A percentile compares a stretch with the other conserved stretches of the same genome.
phyloP scores from a whole-genome alignment of 1,140 invertebrate genomes.

The Lamellibrachia luymesi region DNA sequence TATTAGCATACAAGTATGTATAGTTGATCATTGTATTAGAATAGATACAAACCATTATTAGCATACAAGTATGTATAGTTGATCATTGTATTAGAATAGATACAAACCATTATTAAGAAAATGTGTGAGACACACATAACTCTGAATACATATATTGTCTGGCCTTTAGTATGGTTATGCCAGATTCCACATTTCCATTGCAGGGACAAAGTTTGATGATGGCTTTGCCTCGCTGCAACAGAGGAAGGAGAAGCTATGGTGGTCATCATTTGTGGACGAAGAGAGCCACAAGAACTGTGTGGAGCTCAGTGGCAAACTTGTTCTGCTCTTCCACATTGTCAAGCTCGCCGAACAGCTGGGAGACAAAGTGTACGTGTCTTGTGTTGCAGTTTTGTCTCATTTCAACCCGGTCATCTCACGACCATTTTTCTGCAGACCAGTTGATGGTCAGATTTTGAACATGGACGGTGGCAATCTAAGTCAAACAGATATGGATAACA shows the following conservation, averaged over 20 bases:
- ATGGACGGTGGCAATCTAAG: too few relatives aligned
- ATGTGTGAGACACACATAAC: background rate
- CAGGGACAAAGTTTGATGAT: background rate
- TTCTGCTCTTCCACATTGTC: slow-evolving; percentile 80
- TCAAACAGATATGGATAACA: too few relatives aligned
- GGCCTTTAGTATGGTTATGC: too few relatives aligned
- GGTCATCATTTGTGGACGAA: slow-evolving; percentile 17
- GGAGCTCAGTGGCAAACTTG: slow-evolving; percentile 75
- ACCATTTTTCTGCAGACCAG: too few relatives aligned
- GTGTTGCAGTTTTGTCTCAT: background rate
- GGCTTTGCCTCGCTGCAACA: background rate
- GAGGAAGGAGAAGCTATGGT: slow-evolving; percentile 27
- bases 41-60: too few relatives aligned
- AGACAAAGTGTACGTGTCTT: slow-evolving; percentile 78
- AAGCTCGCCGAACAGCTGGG: slow-evolving; percentile 82
- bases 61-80: too few relatives aligned
- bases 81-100: too few relatives aligned
- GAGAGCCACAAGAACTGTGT: slow-evolving; percentile 60
- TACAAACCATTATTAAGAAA: too few relatives aligned
- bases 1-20: too few relatives aligned
- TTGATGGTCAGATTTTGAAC: too few relatives aligned
- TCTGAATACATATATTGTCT: background rate
- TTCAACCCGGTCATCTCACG: too few relatives aligned
- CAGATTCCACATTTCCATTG: background rate
- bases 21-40: too few relatives aligned